Base-by-base conservation (phyloP, 2,888 invertebrate genomes). In the Coleophora flavipennella region DNA sequence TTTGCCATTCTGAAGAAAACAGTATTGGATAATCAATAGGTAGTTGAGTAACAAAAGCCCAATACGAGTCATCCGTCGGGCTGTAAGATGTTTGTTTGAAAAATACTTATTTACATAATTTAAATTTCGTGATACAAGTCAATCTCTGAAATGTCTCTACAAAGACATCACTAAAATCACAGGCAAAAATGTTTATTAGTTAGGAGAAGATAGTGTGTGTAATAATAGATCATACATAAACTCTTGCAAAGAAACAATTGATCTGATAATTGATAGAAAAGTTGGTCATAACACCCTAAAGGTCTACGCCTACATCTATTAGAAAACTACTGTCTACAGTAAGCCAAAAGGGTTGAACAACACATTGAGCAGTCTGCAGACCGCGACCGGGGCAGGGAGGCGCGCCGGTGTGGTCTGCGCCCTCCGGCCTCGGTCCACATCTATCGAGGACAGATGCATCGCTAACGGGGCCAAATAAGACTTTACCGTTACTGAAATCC, bases 401-500 rank as follows among this genome's bases (percentile, higher is more conserved):
- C 56, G 65, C 62, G 57, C 51, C 58, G 57, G 52, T 53, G n/a
- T n/a, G 59, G 59, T 57, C 62, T 64, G 67, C 67, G 59, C 58
- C 65, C 62, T 57, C 52, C 59, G 56, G 29, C 49, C 48, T 40
- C 49, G 48, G 66, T 59, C 72, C 46, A 64, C 80, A 76, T 78
- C 81, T 81, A 78, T 83, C 81, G 65, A 73, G 83, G 85, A 85
- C 84, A 81, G 83, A 85, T 85, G 85, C 85, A 84, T 81, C 80
- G 83, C 85, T 85, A 85, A 83, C 83, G 84, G 85, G 85, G 85
- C 81, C 83, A 85, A 84, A 84, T 79, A 84, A 84, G 68, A 79
- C 71, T 80, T 76, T 80, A 83, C 79, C 80, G 74, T 81, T 84
- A 84, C 84, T 84, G 78, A 77, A 84, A 83, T 84, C 61, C 80